These are phyloP conservation scores for Mallotus villosus DNA, from an alignment of 2,797 vertebrate species.

Conservation along the genomic window DNA sequence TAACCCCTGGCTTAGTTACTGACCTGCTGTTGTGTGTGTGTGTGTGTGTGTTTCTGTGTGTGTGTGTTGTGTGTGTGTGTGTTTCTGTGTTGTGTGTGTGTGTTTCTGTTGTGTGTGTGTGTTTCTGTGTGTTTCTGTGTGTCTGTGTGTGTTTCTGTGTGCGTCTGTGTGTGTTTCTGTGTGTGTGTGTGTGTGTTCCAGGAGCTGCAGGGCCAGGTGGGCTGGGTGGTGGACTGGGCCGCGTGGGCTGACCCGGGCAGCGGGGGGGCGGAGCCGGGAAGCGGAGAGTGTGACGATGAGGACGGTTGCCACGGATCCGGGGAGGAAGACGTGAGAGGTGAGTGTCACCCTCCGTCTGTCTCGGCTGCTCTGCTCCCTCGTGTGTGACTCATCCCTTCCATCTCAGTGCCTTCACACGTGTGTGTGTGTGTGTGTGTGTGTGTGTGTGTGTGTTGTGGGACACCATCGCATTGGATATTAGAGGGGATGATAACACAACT, in stretches of 20 bases:
- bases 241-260: conserved; percentile 59
- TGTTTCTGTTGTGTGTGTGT: conserved; percentile 6
- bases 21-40: conserved; percentile 5
- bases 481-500: no score
- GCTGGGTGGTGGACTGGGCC: conserved; percentile 57
- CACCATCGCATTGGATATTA: no score
- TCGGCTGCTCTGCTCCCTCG: not conserved
- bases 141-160: no score
- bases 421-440: no score
- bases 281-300: conserved; percentile 82
- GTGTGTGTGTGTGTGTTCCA: conserved; percentile 37
- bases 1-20: not conserved
- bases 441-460: no score
- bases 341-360: conserved; percentile 37
- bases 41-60: conserved; percentile 2
- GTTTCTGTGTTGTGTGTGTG: conserved; percentile 12
- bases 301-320: conserved; percentile 87
- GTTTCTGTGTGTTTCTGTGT: not conserved
- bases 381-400: not conserved
- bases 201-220: conserved; percentile 75
- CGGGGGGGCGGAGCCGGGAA: conserved; percentile 53
- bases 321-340: conserved; percentile 58
- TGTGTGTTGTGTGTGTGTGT: conserved; percentile 14
- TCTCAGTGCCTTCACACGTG: not conserved
- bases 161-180: not conserved